A percentile compares a stretch with the other conserved stretches of the same genome.
phyloP scores from a whole-genome alignment of 2,797 vertebrate species.

The Furcifer pardalis region DNA sequence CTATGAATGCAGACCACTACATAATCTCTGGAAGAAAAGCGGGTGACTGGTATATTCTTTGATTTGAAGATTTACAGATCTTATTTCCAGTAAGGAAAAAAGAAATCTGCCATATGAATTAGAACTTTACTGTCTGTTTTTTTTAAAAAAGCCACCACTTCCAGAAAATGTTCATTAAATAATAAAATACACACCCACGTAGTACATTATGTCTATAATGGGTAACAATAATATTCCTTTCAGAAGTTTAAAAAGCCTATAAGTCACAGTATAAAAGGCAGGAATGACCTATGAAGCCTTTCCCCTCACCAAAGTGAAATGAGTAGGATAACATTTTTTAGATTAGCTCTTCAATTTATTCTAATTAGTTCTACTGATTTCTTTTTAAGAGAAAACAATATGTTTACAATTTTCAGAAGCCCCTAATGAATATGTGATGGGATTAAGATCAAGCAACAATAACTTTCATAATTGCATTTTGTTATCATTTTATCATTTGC shows the following conservation, averaged over 20 bases:
- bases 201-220: constrained; percentile 66
- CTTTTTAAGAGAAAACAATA: constrained; percentile 57
- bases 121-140: neutral
- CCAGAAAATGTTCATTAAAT: constrained; percentile 33
- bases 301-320: constrained; percentile 46
- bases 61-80: constrained; percentile 5
- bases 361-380: constrained; percentile 50
- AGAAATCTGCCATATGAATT: constrained; percentile 22
- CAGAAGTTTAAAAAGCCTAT: constrained; percentile 53
- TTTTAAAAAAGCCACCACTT: constrained; percentile 40
- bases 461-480: constrained; percentile 21
- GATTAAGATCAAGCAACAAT: constrained; percentile 2
- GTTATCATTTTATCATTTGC: neutral
- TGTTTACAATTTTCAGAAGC: constrained; percentile 42
- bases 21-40: neutral
- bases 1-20: neutral
- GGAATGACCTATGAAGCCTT: constrained; percentile 58
- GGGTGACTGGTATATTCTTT: constrained; percentile 7
- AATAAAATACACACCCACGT: constrained; percentile 44
- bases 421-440: constrained; percentile 40
- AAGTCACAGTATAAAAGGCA: constrained; percentile 48
- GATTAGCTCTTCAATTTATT: constrained; percentile 53
- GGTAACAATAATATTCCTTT: constrained; percentile 60
- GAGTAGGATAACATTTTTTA: constrained; percentile 48
- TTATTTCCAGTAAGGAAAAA: constrained; percentile 33